Base-by-base conservation (phyloP, 2,797 vertebrate species). In the Sparidentex hasta region DNA sequence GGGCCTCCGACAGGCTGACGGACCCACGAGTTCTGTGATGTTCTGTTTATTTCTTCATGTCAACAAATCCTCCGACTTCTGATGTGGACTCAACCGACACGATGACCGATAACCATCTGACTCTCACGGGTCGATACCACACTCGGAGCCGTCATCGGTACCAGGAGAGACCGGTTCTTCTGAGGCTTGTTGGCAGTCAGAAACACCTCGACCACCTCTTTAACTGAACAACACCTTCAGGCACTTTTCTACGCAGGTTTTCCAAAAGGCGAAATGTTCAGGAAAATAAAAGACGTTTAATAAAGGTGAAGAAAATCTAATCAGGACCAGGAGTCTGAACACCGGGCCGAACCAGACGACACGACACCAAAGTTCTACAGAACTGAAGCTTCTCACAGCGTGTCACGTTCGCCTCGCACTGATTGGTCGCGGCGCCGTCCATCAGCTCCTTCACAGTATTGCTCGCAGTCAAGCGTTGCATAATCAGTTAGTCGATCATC, bases 371-470 rank as follows among this genome's bases (percentile, higher is more conserved):
- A 27, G n/a, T 8, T 8, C 54, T 59, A 44, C 8, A 77, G 65
- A 23, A 51, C 54, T 51, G 47, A 52, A 58, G 46, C 48, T 0
- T 71, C 62, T 44, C 20, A 41, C 69, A 62, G 12, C 21, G 43
- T 46, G 63, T 38, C 25, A 70, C 66, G 20, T 62, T 46, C 25
- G 9, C 21, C 54, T 48, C 14, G 3, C 52, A 5, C 25, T n/a
- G 63, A 58, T 71, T 52, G 25, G 59, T 44, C 29, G 29, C 6
- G 29, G 5, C 29, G 29, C 29, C 29, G 29, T 33, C 29, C 6
- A 33, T 33, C 29, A 51, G 74, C 68, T 78, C 43, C 74, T 82
- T 88, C 91, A 91, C 88, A 90, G 84, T 85, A 63, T 80, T 38
- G 56, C 72, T 80, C 41, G 38, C 79, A 55, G 61, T 23, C 8